Percentiles rank a stretch among this genome's conserved stretches.
Conservation (phyloP, 2,888 invertebrate species). For the Drosophila nr. perissopoda region DNA sequence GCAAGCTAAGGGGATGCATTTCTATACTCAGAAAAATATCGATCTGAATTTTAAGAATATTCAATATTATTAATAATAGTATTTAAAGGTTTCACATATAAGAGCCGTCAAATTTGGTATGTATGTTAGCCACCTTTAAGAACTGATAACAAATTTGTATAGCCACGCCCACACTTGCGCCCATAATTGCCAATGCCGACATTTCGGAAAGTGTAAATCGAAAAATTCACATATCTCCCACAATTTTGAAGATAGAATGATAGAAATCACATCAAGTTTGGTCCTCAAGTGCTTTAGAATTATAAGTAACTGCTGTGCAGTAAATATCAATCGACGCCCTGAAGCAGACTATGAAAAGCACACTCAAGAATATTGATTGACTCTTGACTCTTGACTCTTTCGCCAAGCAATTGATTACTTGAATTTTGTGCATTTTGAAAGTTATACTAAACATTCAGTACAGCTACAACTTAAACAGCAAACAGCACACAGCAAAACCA, state of each 20-base stretch:
- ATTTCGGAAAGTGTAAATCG: too few relatives aligned
- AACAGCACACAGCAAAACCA: neutral
- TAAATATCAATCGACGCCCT: neutral
- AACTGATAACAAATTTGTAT: too few relatives aligned
- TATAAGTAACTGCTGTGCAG: neutral
- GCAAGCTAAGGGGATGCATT: neutral
- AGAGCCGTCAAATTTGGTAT: too few relatives aligned
- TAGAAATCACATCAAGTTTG: neutral
- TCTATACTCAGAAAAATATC: neutral
- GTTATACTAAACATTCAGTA: conserved; percentile 2
- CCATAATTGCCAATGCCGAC: too few relatives aligned
- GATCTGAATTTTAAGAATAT: neutral
- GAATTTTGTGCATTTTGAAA: conserved; percentile 2
- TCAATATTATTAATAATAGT: too few relatives aligned
- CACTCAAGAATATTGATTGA: neutral
- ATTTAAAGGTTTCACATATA: too few relatives aligned
- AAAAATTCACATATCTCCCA: too few relatives aligned
- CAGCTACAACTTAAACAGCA: conserved; percentile 12
- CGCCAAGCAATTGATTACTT: neutral
- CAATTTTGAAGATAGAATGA: too few relatives aligned
- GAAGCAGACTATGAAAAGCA: conserved; percentile 19
- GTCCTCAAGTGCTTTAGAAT: neutral
- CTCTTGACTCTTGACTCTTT: neutral
- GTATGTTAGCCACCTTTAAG: too few relatives aligned
- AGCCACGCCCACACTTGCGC: too few relatives aligned